A percentile compares a stretch with the other conserved stretches of the same genome.
These are phyloP conservation scores for Eilema depressum DNA, from an alignment of 2,888 invertebrate species.

Conservation along the genomic window DNA sequence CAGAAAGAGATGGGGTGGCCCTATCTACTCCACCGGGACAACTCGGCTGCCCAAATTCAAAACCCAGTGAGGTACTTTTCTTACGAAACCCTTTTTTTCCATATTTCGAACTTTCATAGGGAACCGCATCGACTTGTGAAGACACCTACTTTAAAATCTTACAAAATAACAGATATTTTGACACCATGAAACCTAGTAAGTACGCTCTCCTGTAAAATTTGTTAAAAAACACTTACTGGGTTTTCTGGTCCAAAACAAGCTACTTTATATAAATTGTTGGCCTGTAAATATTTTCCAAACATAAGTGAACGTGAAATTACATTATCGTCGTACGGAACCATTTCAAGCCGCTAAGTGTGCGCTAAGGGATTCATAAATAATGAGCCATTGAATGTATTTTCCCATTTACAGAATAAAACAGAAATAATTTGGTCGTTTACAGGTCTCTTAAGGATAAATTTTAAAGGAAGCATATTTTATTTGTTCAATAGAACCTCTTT, in stretches of 20 bases:
- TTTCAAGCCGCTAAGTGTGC: conserved; percentile 12
- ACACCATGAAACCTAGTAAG: too few relatives aligned
- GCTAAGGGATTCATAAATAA: conserved; percentile 10
- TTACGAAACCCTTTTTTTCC: too few relatives aligned
- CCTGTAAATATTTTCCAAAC: neutral
- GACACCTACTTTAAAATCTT: too few relatives aligned
- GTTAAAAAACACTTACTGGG: too few relatives aligned
- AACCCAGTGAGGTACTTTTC: too few relatives aligned
- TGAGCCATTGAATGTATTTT: conserved; percentile 4
- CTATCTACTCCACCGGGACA: too few relatives aligned
- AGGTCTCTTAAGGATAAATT: neutral
- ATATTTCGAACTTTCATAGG: too few relatives aligned
- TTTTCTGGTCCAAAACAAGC: neutral
- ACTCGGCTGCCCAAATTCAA: too few relatives aligned
- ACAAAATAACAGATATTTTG: too few relatives aligned
- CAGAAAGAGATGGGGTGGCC: too few relatives aligned
- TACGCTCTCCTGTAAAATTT: too few relatives aligned
- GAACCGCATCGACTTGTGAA: too few relatives aligned
- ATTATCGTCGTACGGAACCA: neutral
- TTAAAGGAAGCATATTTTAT: neutral
- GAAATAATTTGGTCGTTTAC: conserved; percentile 10
- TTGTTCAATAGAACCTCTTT: neutral
- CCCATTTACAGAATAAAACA: neutral
- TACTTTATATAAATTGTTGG: neutral
- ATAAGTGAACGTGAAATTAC: conserved; percentile 1